Percentiles rank a stretch among this genome's conserved stretches.
Evolutionary conservation across 2,888 invertebrate genomes (phyloP).

Genomic region (Mythimna lalbum): DNA sequence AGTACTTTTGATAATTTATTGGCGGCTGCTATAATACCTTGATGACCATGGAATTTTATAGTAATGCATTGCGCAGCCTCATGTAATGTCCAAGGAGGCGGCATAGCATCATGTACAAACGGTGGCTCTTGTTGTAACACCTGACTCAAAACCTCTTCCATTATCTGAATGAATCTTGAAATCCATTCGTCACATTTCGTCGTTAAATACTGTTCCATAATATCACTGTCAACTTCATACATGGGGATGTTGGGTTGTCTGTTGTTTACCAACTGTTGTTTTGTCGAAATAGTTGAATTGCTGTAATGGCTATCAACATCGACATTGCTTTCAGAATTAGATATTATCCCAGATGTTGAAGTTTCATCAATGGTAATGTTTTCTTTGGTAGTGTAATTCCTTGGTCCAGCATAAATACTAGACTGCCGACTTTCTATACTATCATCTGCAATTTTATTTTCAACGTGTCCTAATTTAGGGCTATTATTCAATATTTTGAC

Average conservation of each 20-base stretch:
- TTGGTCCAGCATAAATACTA: conserved; percentile 34
- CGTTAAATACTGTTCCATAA: conserved; percentile 77
- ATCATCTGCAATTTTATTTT: conserved; percentile 24
- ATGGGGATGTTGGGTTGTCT: conserved; percentile 57
- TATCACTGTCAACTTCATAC: conserved; percentile 74
- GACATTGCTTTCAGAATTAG: conserved; percentile 69
- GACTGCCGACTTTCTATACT: conserved; percentile 58
- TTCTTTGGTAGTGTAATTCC: conserved; percentile 34
- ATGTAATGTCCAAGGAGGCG: conserved; percentile 80
- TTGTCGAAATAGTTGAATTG: conserved; percentile 6
- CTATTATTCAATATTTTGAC: conserved; percentile 9
- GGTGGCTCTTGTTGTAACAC: conserved; percentile 73
- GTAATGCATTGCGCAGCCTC: conserved; percentile 80
- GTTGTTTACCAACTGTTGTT: conserved; percentile 4
- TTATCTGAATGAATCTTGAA: conserved; percentile 82
- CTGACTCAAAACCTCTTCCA: conserved; percentile 82
- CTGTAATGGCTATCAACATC: conserved; percentile 57
- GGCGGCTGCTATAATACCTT: conserved; percentile 72
- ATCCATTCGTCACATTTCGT: conserved; percentile 82
- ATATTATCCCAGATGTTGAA: conserved; percentile 72
- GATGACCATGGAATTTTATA: conserved; percentile 69
- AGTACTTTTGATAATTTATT: conserved; percentile 74
- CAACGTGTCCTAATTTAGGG: neutral
- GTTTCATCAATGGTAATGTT: conserved; percentile 69
- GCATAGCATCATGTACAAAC: conserved; percentile 66